Conservation (phyloP, 37 sponge, comb jelly and placozoan genomes). For the Dysidea cf. avara region DNA sequence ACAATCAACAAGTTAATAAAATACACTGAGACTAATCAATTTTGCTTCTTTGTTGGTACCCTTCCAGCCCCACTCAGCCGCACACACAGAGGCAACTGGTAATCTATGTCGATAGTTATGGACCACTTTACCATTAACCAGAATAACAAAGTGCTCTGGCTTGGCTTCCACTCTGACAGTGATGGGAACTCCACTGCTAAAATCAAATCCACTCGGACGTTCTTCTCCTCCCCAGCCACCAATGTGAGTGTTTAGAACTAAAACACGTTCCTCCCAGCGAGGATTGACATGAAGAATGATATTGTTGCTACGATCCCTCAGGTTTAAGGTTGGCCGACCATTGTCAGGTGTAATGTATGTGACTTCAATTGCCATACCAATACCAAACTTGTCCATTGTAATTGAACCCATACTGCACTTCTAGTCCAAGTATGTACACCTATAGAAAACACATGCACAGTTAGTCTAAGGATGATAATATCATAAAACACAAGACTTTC, state of each 20-base stretch:
- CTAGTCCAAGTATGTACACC: no score
- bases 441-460: no score
- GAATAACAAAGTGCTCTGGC: neutral
- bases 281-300: conserved; percentile 8
- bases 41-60: neutral
- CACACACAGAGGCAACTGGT: neutral
- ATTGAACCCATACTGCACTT: no score
- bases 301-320: neutral
- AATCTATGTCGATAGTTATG: neutral
- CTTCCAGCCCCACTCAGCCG: neutral
- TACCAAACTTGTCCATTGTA: no score
- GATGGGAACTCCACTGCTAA: conserved; percentile 5
- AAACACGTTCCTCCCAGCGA: neutral
- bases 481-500: no score
- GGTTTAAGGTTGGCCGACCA: neutral
- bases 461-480: no score
- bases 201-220: conserved; percentile 1
- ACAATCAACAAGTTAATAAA: no score
- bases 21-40: no score
- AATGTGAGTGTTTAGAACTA: neutral
- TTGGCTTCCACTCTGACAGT: neutral
- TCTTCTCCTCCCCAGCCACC: neutral
- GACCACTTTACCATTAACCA: neutral
- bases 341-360: conserved; percentile 2
- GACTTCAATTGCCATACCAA: conserved; percentile 4